Evolutionary conservation across 2,888 invertebrate species (phyloP), one percentile per base, ranked within the genome.

Genomic region (Drosophila demipolita): DNA sequence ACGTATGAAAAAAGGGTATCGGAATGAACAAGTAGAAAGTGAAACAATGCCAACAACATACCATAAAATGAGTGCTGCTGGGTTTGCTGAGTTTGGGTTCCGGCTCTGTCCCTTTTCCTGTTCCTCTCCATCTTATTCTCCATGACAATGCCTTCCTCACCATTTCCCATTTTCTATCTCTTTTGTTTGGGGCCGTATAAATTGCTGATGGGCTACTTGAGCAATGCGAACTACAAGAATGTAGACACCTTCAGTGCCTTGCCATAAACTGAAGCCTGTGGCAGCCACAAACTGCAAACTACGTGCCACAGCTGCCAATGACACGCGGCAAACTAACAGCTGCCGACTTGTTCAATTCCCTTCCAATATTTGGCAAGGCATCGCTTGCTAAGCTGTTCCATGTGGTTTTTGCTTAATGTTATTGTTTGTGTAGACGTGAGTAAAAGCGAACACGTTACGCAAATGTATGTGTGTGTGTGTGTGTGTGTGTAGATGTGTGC

Each of bases 361-460:
- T 42, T 53, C 61, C 66, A 76, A 76, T 81, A 72, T 80, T 80
- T 70, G 71, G 64, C 12, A 58, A 60, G 54, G 68, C 42, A 50
- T 36, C 26, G 58, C 32, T 52, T 17, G 40, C 33, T 26, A 12
- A 23, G 11, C n/a, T 58, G 12, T 4, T 40, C 26, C 58, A 42
- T 66, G 67, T 61, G 60, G 48, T 60, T 61, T 32, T 40, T 73
- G 26, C 38, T 20, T 59, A 38, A 54, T 68, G 55, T 60, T 79
- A 59, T 67, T 75, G 64, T 80, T 66, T 55, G 68, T 52, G 72
- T 32, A 65, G 54, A 58, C 73, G 68, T 69, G 70, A 80, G 82
- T 71, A 82, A 76, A 73, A 73, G 55, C 63, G 71, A 75, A 74
- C 90, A 85, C 83, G 83, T 85, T 81, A 73, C 54, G 15, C 40